These are phyloP conservation scores for Caloenas nicobarica DNA, from an alignment of 2,113 vertebrate species.

Conservation along the genomic window DNA sequence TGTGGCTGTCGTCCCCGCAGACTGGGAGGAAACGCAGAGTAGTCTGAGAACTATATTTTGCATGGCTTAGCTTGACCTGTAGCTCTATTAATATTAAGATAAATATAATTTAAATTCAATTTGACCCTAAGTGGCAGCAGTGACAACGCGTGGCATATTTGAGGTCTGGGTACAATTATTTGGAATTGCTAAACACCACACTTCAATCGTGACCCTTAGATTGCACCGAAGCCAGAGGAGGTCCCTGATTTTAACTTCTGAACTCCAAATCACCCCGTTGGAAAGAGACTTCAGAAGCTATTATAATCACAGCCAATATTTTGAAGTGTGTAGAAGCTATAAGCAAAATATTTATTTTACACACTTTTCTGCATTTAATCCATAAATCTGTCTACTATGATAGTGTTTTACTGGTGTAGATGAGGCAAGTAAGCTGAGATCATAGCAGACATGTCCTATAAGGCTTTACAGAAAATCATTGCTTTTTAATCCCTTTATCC, in stretches of 20 bases:
- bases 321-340: not conserved
- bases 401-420: slow-evolving; percentile 35
- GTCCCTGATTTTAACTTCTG: slow-evolving; percentile 20
- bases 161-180: slow-evolving; percentile 20
- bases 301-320: not conserved
- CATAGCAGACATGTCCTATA: slow-evolving; percentile 55
- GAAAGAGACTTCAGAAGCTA: slow-evolving; percentile 22
- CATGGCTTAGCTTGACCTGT: not conserved
- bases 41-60: not conserved
- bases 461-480: slow-evolving; percentile 62
- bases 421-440: slow-evolving; percentile 56
- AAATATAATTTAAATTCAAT: slow-evolving; percentile 24
- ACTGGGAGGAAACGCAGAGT: not conserved
- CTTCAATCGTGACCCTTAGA: not conserved
- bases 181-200: not conserved
- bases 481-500: slow-evolving; percentile 69
- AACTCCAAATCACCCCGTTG: not conserved
- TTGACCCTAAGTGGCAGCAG: slow-evolving; percentile 37
- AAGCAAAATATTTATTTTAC: slow-evolving; percentile 53
- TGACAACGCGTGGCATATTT: not conserved
- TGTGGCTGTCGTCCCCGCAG: rapidly evolving
- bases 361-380: slow-evolving; percentile 54
- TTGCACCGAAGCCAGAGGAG: not conserved
- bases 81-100: slow-evolving; percentile 23
- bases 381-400: not conserved